Evolutionary conservation across 2,113 vertebrate species (phyloP), one percentile per base, ranked within the genome.

Genomic region (Rhinoptilus africanus): DNA sequence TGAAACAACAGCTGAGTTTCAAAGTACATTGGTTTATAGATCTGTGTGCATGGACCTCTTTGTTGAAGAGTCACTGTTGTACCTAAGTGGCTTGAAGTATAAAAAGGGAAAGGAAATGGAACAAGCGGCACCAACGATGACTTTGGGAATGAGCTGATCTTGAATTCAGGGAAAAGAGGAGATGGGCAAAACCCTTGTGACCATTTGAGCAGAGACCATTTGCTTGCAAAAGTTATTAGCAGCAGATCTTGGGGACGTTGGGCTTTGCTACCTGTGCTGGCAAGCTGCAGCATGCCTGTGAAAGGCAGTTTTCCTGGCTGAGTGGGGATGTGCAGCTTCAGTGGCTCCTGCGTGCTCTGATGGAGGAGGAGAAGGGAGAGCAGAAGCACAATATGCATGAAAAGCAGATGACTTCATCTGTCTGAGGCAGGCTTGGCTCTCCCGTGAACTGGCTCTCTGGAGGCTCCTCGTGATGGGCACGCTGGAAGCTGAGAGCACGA

Each of bases 1-100:
- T 85, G 85, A 92, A 93, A 89, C 22, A 92, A 69, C 76, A 88
- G 56, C 72, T 77, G 80, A 89, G 71, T 95, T 97, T 97, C 85
- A 97, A 88, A 96, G 82, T 53, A 68, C 0, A 1, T 54, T 51
- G 22, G 6, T 82, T 92, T 95, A 74, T 91, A 95, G 56, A 88
- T 94, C 69, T 93, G n/a, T 63, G 76, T 4, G 6, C 12, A 6
- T 39, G 45, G 43, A 69, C 69, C 35, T 68, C 76, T 94, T 91
- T 91, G 60, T 79, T 78, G 86, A 45, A 90, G 30, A 81, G 23
- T 75, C 45, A 32, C n/a, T 63, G 28, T 68, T 95, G 56, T 92
- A 93, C 66, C 59, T 73, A 87, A 89, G 76, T 16, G 10, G 35
- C 24, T 93, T 62, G 16, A 88, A 95, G 27, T 27, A 51, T 45